Evolutionary conservation across 2,113 vertebrate species (phyloP), one percentile per base, ranked within the genome.

Genomic region (Microcebus ravelobensis): DNA sequence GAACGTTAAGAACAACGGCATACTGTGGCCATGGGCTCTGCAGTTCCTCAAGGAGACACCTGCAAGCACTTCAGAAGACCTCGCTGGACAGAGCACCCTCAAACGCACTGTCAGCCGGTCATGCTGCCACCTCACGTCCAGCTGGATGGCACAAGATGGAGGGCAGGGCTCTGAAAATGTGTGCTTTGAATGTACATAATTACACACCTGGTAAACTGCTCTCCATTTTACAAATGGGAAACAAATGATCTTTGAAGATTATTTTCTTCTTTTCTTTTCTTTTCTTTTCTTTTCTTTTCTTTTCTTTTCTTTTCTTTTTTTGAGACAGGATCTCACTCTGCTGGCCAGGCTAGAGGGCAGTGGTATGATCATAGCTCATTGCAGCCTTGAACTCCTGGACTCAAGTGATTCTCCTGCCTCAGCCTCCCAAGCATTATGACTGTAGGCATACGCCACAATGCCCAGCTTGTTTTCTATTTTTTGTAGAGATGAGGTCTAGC

Each of bases 111-210:
- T 1, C 25, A 6, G 59, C 21, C 45, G 7, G 45, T 45, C 45
- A 8, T 45, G 45, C 10, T 12, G 27, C 6, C 39, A 45, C 14
- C 76, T 73, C 74, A 59, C 55, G 23, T 15, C 20, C 27, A 8
- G 42, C 5, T 2, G 18, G 45, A 27, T 2, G 34, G 63, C 5
- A 31, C 6, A 13, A 20, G 2, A 25, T 0, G 10, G 52, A 27
- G 1, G 1, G 21, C 12, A 13, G 15, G 5, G 3, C 5, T 17
- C 36, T 20, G 34, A 39, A 81, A 8, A 2, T 1, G 20, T 8
- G 5, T 6, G 50, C 45, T 20, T 29, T 31, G 4, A 50, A 59
- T 71, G 76, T 11, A 9, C 9, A 39, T 0, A 7, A 12, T 4
- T 2, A 39, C 25, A 85, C 36, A 36, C 2, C 6, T 36, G 63